phyloP scores from a whole-genome alignment of 1,140 invertebrate genomes.

The Trypoxylus dichotomus region DNA sequence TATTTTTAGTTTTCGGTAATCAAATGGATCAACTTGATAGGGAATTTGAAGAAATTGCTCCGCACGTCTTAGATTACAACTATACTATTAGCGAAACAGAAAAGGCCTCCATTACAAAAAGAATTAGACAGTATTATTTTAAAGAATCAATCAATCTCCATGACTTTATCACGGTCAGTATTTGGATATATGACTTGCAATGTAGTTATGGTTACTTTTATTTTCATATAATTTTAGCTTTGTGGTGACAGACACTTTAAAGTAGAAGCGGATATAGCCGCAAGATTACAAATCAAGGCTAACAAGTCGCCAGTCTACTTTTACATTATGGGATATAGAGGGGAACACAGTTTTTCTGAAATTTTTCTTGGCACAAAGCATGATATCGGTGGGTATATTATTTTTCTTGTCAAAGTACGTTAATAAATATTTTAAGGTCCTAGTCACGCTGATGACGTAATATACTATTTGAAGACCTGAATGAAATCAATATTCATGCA shows the following conservation, averaged over 20 bases:
- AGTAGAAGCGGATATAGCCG: neutral
- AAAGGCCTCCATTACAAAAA: neutral
- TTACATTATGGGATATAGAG: constrained; percentile 11
- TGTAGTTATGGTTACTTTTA: neutral
- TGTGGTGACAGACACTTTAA: constrained; percentile 14
- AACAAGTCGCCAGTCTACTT: constrained; percentile 24
- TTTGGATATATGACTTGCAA: neutral
- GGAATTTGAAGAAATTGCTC: constrained; percentile 8
- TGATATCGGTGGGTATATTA: neutral
- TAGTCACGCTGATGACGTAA: constrained; percentile 19
- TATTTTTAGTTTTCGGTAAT: neutral
- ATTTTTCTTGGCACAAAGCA: neutral
- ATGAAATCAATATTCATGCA: constrained; percentile 18
- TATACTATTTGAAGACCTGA: constrained; percentile 21
- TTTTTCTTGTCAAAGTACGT: neutral
- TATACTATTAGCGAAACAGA: neutral
- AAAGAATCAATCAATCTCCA: neutral
- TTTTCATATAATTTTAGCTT: neutral
- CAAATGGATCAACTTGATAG: neutral
- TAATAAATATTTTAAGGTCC: neutral
- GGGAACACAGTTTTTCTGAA: constrained; percentile 17
- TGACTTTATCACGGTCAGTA: neutral
- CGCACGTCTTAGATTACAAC: constrained; percentile 9
- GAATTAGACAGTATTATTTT: neutral
- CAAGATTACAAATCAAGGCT: neutral